These are phyloP conservation scores for Pachydiplax longipennis DNA, from an alignment of 2,888 invertebrate genomes.

Conservation along the genomic window DNA sequence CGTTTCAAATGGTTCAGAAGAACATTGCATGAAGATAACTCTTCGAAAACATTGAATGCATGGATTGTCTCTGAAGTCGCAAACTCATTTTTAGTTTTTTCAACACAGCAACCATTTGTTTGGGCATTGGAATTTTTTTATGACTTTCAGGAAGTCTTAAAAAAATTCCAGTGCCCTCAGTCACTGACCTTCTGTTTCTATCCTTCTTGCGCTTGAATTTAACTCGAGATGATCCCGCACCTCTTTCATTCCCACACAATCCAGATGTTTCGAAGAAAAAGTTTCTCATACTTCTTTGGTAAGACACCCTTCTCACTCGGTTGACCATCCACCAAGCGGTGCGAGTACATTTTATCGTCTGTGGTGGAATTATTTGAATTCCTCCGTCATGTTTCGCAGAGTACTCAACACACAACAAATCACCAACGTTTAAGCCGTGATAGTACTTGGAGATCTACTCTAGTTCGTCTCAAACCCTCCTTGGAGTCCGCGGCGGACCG, in stretches of 20 bases:
- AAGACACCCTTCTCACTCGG: neutral
- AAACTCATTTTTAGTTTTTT: neutral
- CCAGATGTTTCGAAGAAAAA: neutral
- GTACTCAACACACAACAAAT: neutral
- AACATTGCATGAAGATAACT: neutral
- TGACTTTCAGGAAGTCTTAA: too few species aligned
- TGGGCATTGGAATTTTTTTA: too few species aligned
- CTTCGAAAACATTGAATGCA: neutral
- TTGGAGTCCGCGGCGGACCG: neutral
- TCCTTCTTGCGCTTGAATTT: too few species aligned
- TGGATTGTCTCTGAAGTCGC: neutral
- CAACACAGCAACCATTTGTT: neutral
- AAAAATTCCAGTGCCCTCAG: too few species aligned
- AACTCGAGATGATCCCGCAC: neutral
- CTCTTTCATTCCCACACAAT: neutral
- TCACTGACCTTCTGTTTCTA: too few species aligned
- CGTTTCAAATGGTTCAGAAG: neutral
- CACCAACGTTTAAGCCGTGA: neutral
- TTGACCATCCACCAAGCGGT: neutral
- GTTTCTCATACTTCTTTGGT: too few species aligned
- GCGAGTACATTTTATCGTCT: neutral
- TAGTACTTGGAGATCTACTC: too few species aligned
- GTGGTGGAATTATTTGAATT: neutral
- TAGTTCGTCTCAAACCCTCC: conserved; percentile 24
- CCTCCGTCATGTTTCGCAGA: neutral